phyloP scores from a whole-genome alignment of 2,797 vertebrate species.

The Gobio occitaniae region DNA sequence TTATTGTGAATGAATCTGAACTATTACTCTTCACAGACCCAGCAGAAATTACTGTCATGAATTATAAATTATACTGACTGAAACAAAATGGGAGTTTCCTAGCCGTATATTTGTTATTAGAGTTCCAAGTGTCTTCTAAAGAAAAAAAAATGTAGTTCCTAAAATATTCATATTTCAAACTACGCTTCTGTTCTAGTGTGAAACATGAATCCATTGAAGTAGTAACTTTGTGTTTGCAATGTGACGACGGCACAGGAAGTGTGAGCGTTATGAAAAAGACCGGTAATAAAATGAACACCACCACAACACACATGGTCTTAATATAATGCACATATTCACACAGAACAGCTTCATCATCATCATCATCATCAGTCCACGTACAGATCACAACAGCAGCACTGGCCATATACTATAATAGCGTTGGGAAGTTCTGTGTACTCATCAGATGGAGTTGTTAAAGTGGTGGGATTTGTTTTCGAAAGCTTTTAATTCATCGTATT shows the following conservation, averaged over 20 bases:
- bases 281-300: conserved; percentile 11
- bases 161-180: not conserved
- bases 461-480: too few species aligned
- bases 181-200: not conserved
- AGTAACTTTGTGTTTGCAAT: not conserved
- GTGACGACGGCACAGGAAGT: not conserved
- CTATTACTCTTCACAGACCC: conserved; percentile 43
- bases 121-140: conserved; percentile 7
- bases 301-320: conserved; percentile 18
- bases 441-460: not conserved
- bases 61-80: conserved; percentile 34
- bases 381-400: conserved; percentile 15
- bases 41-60: conserved; percentile 29
- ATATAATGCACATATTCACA: conserved; percentile 30
- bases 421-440: not conserved
- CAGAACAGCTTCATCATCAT: too few species aligned
- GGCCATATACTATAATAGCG: not conserved
- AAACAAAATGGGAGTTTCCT: not conserved
- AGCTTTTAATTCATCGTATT: not conserved
- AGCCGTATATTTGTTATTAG: conserved; percentile 15
- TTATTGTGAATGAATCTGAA: conserved; percentile 33
- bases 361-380: not conserved
- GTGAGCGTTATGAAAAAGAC: not conserved
- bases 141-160: conserved; percentile 14
- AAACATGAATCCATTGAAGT: not conserved